These are phyloP conservation scores for Lepilemur septentrionalis DNA, from an alignment of 2,797 vertebrate genomes.

Conservation along the genomic window DNA sequence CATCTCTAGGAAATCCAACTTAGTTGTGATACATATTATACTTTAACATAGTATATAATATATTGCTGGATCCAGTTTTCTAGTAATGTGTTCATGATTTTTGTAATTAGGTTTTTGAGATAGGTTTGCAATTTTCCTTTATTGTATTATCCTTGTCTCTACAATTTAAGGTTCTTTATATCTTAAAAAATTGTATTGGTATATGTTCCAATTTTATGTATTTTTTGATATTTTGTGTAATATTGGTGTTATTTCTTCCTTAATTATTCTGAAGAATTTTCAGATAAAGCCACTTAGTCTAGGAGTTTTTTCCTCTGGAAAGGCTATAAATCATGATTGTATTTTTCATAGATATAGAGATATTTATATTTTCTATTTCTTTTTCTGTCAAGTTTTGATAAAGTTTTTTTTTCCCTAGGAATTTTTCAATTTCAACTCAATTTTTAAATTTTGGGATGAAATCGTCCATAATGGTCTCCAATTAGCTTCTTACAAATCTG, in stretches of 20 bases:
- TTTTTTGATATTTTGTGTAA: background rate
- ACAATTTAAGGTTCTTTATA: background rate
- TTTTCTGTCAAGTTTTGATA: background rate
- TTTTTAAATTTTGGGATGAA: background rate
- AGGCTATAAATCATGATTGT: background rate
- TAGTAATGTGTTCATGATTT: background rate
- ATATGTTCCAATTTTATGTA: background rate
- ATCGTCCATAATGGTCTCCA: background rate
- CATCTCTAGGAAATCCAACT: background rate
- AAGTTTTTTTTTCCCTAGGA: no score
- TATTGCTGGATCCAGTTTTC: background rate
- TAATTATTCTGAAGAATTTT: background rate
- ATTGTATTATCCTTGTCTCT: background rate
- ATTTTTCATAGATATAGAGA: background rate
- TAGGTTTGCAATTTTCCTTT: background rate
- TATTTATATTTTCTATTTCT: background rate
- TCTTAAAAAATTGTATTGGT: background rate
- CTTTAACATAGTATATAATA: background rate
- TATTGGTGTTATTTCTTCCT: background rate
- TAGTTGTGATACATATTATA: background rate
- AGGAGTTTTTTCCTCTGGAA: background rate
- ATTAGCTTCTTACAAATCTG: background rate
- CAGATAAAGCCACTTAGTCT: background rate
- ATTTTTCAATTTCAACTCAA: background rate
- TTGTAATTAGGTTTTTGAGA: background rate